phyloP scores from a whole-genome alignment of 2,113 vertebrate species.

The Erythrocebus patas region DNA sequence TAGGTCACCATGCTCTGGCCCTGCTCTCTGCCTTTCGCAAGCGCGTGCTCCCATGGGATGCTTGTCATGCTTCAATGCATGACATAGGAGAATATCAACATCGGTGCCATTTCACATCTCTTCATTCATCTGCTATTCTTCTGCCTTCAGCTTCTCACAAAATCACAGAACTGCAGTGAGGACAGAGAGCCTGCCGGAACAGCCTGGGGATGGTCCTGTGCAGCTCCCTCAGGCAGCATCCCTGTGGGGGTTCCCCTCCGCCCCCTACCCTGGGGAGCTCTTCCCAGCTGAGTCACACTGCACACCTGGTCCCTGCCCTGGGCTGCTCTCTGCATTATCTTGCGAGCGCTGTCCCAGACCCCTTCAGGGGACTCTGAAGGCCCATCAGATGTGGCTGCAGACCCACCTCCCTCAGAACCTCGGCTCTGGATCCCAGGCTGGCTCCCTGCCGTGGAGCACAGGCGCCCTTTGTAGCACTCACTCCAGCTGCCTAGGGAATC shows the following conservation, averaged over 20 bases:
- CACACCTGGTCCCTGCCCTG: background rate
- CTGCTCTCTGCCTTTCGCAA: background rate
- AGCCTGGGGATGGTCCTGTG: background rate
- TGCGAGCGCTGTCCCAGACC: too few species aligned
- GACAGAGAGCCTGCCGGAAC: background rate
- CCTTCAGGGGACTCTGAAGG: background rate
- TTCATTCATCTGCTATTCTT: background rate
- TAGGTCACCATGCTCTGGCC: background rate
- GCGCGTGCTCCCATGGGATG: background rate
- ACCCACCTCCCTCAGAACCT: background rate
- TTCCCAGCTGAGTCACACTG: background rate
- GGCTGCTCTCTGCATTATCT: background rate
- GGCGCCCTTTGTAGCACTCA: constrained; percentile 32
- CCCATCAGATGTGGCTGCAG: background rate
- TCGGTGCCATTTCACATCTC: background rate
- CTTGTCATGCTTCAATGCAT: background rate
- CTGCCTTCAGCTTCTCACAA: background rate
- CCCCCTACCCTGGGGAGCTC: background rate
- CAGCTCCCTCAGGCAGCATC: background rate
- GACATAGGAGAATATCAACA: background rate
- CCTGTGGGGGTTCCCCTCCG: too few species aligned
- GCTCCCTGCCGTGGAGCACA: background rate
- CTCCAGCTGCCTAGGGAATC: constrained; percentile 48
- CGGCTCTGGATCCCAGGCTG: background rate
- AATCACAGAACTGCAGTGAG: background rate